Base-by-base conservation (phyloP, 2,797 vertebrate species). In the Microctenopoma steveboyesi region DNA sequence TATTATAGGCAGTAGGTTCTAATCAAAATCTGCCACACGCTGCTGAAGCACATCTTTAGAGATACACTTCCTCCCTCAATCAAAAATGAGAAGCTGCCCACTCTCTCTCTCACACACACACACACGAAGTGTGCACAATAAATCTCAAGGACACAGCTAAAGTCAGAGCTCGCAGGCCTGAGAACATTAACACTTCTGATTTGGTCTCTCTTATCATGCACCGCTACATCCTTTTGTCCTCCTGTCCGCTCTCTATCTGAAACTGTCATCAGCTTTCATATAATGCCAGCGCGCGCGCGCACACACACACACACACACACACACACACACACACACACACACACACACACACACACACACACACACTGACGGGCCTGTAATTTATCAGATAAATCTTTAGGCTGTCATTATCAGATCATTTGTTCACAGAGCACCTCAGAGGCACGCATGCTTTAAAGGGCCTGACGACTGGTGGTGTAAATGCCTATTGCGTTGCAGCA, bases 71-170 rank as follows among this genome's bases (percentile, higher is more conserved):
- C 16, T 42, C 35, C 33, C 16, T 75, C 53, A 45, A 28, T 74
- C 50, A 64, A 10, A 47, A 45, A 65, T 46, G 45, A 51, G 25
- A 64, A 51, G 40, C 49, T 16, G 14, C 40, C 62, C 55, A 30
- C 45, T 16, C 52, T 59, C 39, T 30, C 42, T 16, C n/a, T 5
- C 45, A 3, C 33, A 14, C 52, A 52, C 45, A 46, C 72, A 67
- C 72, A 74, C 43, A 65, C 53, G 7, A 58, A 61, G 25, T 35
- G 8, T 51, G 16, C 71, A 79, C 74, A 64, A 61, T 77, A 87
- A 85, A 35, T 84, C 86, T 91, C 87, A 90, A 91, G 90, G 91
- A 81, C 90, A 90, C 56, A 77, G 80, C 72, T 87, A 88, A 92
- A 92, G 87, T 91, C 82, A 89, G 66, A 84, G 80, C 83, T 10